Base-by-base conservation (phyloP, 2,888 invertebrate species). In the Ormyrus pomaceus region DNA sequence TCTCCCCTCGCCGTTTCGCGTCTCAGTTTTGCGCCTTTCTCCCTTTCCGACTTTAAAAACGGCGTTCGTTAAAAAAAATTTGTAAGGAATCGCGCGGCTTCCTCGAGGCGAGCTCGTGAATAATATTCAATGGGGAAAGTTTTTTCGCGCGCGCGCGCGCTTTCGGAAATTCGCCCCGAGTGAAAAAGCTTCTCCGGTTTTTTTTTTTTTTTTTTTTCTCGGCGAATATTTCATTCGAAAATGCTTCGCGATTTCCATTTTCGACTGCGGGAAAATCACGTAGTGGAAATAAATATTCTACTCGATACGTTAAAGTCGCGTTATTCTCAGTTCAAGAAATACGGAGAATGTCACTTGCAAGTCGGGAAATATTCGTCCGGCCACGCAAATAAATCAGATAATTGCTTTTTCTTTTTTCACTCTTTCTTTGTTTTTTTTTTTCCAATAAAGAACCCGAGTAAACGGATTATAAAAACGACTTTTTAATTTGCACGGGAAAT, bases 31-130 rank as follows among this genome's bases (percentile, higher is more conserved):
- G 10, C 48, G 62, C 55, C 46, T 64, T 64, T 73, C 34, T 34
- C 19, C 62, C 8, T 59, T 50, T 34, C 34, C 55, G 62, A 62
- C 69, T 48, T 70, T n/a, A 10, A 34, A 58, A 50, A n/a, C 13
- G 34, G n/a, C 64, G 56, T 71, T 72, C 73, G 13, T 78, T 73
- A 61, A 68, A 73, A 61, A 62, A 73, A 65, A 70, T 59, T 72
- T 62, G 11, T 50, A 19, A 19, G 53, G 50, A 58, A 58, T 46
- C 46, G 48, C 34, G 45, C 34, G 53, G 8, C n/a, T 8, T 34
- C 13, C 13, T 6, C 46, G 34, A 13, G 13, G 6, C 3, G 34
- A 46, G 7, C 13, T 48, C n/a, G 34, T 11, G 55, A 55, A n/a
- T 68, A 9, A 10, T 34, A n/a, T 65, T 55, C 53, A 68, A 55